These are phyloP conservation scores for Anolis sagrei DNA, from an alignment of 2,113 vertebrate species.

Conservation along the genomic window DNA sequence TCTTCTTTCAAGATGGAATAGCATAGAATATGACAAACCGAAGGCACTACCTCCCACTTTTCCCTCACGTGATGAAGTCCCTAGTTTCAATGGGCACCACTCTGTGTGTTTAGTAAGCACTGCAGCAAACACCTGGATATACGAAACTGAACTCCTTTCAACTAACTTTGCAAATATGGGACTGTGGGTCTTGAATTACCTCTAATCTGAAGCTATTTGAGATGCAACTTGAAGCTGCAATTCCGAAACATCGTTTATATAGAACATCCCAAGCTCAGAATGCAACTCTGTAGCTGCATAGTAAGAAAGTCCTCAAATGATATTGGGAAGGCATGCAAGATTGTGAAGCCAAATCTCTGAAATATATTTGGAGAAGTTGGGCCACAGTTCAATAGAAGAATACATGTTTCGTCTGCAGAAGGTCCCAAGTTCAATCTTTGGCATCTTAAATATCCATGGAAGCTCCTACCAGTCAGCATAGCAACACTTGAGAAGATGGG, in stretches of 20 bases:
- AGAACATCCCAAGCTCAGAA: neutral
- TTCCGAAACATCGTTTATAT: neutral
- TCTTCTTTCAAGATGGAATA: no score
- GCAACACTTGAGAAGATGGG: neutral
- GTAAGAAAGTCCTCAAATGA: neutral
- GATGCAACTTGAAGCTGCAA: neutral
- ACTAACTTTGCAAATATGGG: no score
- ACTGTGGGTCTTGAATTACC: neutral
- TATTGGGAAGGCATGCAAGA: neutral
- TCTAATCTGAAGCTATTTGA: neutral
- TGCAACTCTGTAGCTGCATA: neutral
- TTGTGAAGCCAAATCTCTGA: constrained; percentile 17
- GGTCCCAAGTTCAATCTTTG: neutral
- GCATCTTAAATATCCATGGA: neutral
- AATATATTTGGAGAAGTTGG: neutral
- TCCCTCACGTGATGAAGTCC: no score
- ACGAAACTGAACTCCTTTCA: no score
- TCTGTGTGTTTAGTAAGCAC: no score
- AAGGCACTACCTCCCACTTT: no score
- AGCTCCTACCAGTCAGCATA: neutral
- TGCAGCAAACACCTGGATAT: no score
- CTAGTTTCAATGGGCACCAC: no score
- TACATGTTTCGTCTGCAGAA: neutral
- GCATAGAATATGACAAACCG: no score
- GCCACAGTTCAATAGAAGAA: neutral